Percentiles rank a stretch among this genome's conserved stretches.
phyloP scores from a whole-genome alignment of 2,888 invertebrate genomes.

The Thymelicus acteon region DNA sequence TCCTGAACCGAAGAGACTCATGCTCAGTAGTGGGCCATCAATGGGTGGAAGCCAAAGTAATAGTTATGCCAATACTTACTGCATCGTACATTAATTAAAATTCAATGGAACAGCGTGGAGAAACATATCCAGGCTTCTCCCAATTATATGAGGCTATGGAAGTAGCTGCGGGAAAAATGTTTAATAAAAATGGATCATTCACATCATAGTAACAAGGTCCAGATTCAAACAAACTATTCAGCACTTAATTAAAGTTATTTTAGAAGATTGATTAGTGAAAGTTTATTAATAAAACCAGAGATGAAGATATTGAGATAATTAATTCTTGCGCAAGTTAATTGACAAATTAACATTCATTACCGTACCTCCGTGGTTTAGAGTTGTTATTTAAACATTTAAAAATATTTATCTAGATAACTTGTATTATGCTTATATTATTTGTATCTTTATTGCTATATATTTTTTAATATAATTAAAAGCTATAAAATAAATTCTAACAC shows the following conservation, averaged over 20 bases:
- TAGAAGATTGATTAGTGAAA: constrained; percentile 80
- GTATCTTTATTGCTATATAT: too few species aligned
- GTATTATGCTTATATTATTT: too few species aligned
- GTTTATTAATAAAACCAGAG: constrained; percentile 80
- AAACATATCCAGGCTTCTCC: not conserved
- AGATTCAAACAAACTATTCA: constrained; percentile 13
- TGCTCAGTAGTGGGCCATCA: too few species aligned
- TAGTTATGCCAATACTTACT: too few species aligned
- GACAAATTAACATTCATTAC: constrained; percentile 83
- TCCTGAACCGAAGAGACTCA: too few species aligned
- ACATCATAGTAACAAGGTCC: not conserved
- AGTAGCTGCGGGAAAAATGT: not conserved
- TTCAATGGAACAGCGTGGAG: not conserved
- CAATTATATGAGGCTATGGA: not conserved
- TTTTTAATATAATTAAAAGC: too few species aligned
- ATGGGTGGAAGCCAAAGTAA: too few species aligned
- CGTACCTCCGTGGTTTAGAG: constrained; percentile 59
- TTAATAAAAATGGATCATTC: not conserved
- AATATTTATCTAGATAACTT: not conserved
- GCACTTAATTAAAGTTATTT: constrained; percentile 49
- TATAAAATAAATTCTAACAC: too few species aligned
- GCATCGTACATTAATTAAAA: not conserved
- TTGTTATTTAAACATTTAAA: not conserved
- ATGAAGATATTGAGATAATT: constrained; percentile 79
- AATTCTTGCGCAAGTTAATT: constrained; percentile 82